Evolutionary conservation across 2,797 vertebrate species (phyloP).

Genomic region (Cyclopterus lumpus): DNA sequence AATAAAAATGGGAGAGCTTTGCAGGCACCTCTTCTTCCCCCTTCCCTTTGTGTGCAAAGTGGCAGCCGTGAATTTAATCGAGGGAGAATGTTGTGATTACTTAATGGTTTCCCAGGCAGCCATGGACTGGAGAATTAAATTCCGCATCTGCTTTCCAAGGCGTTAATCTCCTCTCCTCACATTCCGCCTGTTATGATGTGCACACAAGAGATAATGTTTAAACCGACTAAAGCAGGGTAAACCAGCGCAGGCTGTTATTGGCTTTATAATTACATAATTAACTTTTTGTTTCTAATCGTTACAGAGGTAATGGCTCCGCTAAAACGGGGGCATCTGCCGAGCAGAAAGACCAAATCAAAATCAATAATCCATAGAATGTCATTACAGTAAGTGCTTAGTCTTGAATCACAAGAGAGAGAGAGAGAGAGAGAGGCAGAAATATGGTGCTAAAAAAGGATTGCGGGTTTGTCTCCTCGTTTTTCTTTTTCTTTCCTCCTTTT

Average conservation of each 20-base stretch:
- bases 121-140: slow-evolving; percentile 99
- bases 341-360: slow-evolving; percentile 99
- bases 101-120: slow-evolving; percentile 99
- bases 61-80: slow-evolving; percentile 98
- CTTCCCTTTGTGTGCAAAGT: slow-evolving; percentile 97
- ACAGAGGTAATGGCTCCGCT: slow-evolving; percentile 99
- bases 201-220: slow-evolving; percentile 99
- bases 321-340: slow-evolving; percentile 96
- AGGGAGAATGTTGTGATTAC: slow-evolving; percentile 99
- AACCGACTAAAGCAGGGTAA: slow-evolving; percentile 99
- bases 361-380: slow-evolving; percentile 99
- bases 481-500: slow-evolving; percentile 61
- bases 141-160: slow-evolving; percentile 99
- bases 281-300: slow-evolving; percentile 99
- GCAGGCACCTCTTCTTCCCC: slow-evolving; percentile 86
- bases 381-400: slow-evolving; percentile 92
- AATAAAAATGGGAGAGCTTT: slow-evolving; percentile 92
- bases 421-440: slow-evolving; percentile 42
- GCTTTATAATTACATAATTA: slow-evolving; percentile 99
- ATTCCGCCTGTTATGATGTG: slow-evolving; percentile 99
- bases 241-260: slow-evolving; percentile 99
- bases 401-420: slow-evolving; percentile 64
- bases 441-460: slow-evolving; percentile 53
- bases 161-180: slow-evolving; percentile 99
- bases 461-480: slow-evolving; percentile 49